phyloP scores from a whole-genome alignment of 2,113 vertebrate species.

The Vicugna pacos region DNA sequence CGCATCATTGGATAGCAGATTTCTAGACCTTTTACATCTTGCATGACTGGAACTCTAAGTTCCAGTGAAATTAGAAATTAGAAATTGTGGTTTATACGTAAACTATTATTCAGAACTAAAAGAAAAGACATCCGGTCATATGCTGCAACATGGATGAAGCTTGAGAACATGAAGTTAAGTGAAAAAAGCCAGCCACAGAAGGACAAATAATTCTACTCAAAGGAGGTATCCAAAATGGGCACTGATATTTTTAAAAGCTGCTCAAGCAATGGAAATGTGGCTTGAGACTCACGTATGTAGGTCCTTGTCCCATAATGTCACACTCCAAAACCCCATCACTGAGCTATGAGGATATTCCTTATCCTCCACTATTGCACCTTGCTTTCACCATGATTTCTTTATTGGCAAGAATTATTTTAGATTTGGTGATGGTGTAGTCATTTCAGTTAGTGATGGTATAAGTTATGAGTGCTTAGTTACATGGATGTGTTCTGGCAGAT shows the following conservation, averaged over 20 bases:
- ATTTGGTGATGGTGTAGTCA: neutral
- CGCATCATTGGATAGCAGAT: neutral
- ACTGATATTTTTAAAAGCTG: neutral
- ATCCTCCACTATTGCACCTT: neutral
- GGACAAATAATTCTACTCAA: neutral
- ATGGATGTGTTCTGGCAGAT: neutral
- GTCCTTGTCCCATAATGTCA: neutral
- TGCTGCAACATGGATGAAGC: neutral
- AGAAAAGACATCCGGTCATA: neutral
- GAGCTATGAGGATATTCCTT: neutral
- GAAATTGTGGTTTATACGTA: neutral
- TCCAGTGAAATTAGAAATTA: neutral
- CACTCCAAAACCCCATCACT: neutral
- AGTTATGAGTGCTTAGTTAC: neutral
- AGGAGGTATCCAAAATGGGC: neutral
- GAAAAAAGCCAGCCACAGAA: neutral
- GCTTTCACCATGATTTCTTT: neutral
- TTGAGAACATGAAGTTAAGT: neutral
- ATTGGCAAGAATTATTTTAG: neutral
- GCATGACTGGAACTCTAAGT: neutral
- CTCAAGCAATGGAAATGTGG: neutral
- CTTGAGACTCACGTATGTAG: neutral
- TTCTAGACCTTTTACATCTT: neutral
- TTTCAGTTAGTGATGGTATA: neutral
- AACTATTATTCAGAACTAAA: neutral